Evolutionary conservation across 2,888 invertebrate genomes (phyloP).

Genomic region (Adelognathus sp.): DNA sequence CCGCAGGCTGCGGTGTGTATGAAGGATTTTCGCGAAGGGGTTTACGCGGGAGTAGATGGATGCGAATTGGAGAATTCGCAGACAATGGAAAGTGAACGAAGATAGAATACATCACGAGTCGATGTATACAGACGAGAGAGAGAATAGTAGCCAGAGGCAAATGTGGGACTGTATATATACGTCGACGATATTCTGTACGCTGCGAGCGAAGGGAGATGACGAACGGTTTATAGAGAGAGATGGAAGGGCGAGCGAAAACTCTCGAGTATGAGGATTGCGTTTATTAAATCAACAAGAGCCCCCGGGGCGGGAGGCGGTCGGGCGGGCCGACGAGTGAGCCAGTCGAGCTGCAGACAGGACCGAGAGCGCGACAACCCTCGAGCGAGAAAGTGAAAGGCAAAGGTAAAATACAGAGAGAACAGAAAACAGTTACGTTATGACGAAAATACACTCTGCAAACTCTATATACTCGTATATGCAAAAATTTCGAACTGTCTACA

Average conservation of each 20-base stretch:
- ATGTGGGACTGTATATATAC: neutral
- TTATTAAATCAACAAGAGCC: constrained; percentile 76
- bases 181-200: neutral
- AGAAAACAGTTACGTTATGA: constrained; percentile 44
- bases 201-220: neutral
- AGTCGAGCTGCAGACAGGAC: constrained; percentile 31
- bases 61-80: constrained; percentile 3
- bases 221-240: neutral
- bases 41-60: constrained; percentile 12
- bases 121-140: neutral
- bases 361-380: constrained; percentile 30
- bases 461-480: neutral
- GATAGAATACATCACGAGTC: neutral
- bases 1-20: neutral
- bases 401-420: neutral
- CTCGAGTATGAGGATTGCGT: constrained; percentile 67
- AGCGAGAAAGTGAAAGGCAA: constrained; percentile 44
- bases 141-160: constrained; percentile 1
- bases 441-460: constrained; percentile 1
- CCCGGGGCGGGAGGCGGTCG: constrained; percentile 52
- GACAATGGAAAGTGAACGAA: constrained; percentile 14
- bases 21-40: constrained; percentile 16
- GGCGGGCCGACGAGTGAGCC: constrained; percentile 15
- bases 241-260: constrained; percentile 48
- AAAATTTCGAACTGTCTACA: too few relatives aligned